These are phyloP conservation scores for Auanema freiburgensis DNA, from an alignment of 2,888 invertebrate species.

Conservation along the genomic window DNA sequence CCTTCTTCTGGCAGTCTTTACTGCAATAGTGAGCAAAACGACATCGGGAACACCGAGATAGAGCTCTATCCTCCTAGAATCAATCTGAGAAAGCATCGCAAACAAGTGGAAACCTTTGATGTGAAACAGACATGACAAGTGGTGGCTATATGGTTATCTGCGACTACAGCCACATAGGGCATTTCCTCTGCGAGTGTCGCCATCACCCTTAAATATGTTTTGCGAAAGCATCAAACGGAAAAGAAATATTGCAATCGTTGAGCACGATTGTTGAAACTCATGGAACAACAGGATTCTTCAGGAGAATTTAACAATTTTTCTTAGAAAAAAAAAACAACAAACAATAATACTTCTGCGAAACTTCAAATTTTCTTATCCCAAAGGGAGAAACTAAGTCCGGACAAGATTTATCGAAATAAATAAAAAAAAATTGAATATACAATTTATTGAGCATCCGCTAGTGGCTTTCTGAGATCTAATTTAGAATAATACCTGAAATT, in stretches of 20 bases:
- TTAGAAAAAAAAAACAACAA: too few species aligned
- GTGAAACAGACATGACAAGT: conserved; percentile 19
- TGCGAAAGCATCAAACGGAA: too few species aligned
- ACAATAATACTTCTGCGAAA: too few species aligned
- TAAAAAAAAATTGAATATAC: neutral
- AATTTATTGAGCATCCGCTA: neutral
- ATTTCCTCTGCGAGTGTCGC: conserved; percentile 20
- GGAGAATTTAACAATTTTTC: too few species aligned
- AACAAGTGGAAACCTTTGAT: conserved; percentile 9
- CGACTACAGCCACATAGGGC: conserved; percentile 20
- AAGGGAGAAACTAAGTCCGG: neutral
- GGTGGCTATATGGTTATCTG: conserved; percentile 9
- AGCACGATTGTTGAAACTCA: too few species aligned
- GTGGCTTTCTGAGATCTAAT: neutral
- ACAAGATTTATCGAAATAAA: neutral
- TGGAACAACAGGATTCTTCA: too few species aligned
- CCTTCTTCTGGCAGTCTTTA: conserved; percentile 23
- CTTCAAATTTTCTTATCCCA: neutral
- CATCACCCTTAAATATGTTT: conserved; percentile 3
- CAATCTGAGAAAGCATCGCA: neutral
- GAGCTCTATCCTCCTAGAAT: neutral
- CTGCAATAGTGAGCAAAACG: conserved; percentile 24
- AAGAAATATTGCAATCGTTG: too few species aligned
- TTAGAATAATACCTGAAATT: too few species aligned
- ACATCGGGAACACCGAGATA: conserved; percentile 21